phyloP scores from a whole-genome alignment of 2,113 vertebrate species.

The Dinomys branickii region DNA sequence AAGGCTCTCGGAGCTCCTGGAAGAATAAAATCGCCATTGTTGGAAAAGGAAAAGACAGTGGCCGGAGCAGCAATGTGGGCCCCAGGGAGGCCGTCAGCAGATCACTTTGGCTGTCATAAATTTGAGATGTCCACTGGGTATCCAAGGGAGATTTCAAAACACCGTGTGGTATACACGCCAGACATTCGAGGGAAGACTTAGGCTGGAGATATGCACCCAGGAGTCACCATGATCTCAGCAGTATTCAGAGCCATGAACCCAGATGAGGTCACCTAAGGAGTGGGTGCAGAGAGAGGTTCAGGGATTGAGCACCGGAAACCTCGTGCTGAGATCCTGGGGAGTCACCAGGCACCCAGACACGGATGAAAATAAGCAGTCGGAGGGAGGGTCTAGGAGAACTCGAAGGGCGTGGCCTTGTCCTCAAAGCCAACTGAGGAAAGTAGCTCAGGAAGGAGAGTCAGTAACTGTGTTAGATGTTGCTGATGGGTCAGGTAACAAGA shows the following conservation, averaged over 20 bases:
- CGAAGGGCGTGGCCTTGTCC: background rate
- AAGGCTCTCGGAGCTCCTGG: background rate
- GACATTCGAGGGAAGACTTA: background rate
- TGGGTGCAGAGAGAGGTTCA: background rate
- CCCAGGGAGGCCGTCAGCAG: background rate
- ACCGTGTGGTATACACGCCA: background rate
- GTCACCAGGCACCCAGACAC: background rate
- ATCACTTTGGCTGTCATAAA: background rate
- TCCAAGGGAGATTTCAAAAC: slow-evolving; percentile 1
- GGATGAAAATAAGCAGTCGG: background rate
- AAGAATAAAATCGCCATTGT: background rate
- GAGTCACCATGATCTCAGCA: slow-evolving; percentile 2
- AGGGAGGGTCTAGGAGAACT: background rate
- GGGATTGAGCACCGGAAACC: slow-evolving; percentile 45
- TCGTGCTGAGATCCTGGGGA: background rate
- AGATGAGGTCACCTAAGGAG: slow-evolving; percentile 24
- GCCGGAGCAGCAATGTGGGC: background rate
- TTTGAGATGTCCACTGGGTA: background rate
- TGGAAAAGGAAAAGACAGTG: background rate
- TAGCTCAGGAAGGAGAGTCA: slow-evolving; percentile 22
- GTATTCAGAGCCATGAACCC: slow-evolving; percentile 36
- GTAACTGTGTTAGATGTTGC: background rate
- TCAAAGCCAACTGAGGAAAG: background rate
- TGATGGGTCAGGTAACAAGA: background rate
- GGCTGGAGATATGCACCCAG: background rate